These are phyloP conservation scores for Diplodus puntazzo DNA, from an alignment of 2,797 vertebrate species.

Conservation along the genomic window DNA sequence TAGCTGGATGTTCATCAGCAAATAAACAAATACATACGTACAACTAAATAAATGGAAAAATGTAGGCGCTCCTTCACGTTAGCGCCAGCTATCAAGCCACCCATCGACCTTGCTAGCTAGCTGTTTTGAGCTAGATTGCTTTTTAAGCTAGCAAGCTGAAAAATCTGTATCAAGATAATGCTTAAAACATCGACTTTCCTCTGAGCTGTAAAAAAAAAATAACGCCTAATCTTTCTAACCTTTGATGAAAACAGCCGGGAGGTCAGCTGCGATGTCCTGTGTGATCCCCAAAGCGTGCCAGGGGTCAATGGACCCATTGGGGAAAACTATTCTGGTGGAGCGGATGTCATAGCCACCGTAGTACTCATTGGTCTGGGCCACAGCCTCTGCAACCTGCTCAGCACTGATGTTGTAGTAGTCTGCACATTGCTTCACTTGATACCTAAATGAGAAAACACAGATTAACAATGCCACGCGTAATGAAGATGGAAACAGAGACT, in stretches of 20 bases:
- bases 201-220: not conserved
- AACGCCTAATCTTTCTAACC: slow-evolving; percentile 59
- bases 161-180: not conserved
- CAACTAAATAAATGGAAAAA: not conserved
- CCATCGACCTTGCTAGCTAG: not conserved
- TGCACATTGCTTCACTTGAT: slow-evolving; percentile 76
- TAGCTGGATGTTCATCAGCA: not conserved
- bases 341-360: slow-evolving; percentile 73
- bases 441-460: slow-evolving; percentile 60
- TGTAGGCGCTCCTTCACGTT: not conserved
- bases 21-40: not conserved
- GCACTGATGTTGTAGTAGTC: slow-evolving; percentile 78
- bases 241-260: slow-evolving; percentile 82
- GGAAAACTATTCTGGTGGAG: slow-evolving; percentile 80
- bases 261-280: slow-evolving; percentile 66
- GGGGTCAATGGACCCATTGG: slow-evolving; percentile 82
- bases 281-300: slow-evolving; percentile 84
- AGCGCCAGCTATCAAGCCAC: not conserved
- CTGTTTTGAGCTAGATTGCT: no score
- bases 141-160: not conserved
- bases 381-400: slow-evolving; percentile 63
- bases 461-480: not conserved
- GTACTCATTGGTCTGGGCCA: slow-evolving; percentile 80
- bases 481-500: not conserved
- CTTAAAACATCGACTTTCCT: not conserved